phyloP scores from a whole-genome alignment of 2,888 invertebrate genomes.

The Tiliacea citrago region DNA sequence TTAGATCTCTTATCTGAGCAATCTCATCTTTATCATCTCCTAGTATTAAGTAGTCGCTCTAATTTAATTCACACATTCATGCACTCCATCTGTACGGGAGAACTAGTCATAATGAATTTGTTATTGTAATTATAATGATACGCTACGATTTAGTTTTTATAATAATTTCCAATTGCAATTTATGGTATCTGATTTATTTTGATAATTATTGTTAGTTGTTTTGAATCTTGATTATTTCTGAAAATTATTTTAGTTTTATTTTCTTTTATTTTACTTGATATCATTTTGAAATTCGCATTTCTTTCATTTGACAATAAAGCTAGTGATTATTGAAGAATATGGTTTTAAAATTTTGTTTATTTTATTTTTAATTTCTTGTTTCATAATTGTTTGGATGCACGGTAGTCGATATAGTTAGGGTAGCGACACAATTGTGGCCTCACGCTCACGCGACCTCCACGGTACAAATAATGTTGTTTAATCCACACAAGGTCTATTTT shows the following conservation, averaged over 20 bases:
- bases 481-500: constrained; percentile 85
- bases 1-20: constrained; percentile 83
- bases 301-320: constrained; percentile 69
- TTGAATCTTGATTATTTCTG: constrained; percentile 67
- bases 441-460: constrained; percentile 74
- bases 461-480: constrained; percentile 84
- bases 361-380: constrained; percentile 51
- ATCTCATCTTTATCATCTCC: constrained; percentile 78
- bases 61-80: constrained; percentile 73
- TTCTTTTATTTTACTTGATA: constrained; percentile 58
- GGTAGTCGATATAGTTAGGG: constrained; percentile 50
- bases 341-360: constrained; percentile 62
- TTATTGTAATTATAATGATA: constrained; percentile 63
- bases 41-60: constrained; percentile 70
- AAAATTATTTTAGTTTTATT: constrained; percentile 60
- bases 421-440: constrained; percentile 74
- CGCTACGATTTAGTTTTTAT: constrained; percentile 63
- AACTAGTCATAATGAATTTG: constrained; percentile 81
- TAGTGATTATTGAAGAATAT: constrained; percentile 62
- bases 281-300: constrained; percentile 53
- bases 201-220: constrained; percentile 67
- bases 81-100: constrained; percentile 76
- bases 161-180: constrained; percentile 74
- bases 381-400: constrained; percentile 43
- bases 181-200: constrained; percentile 67